phyloP scores from a whole-genome alignment of 23 tunicate species.

The Diplosoma virens region DNA sequence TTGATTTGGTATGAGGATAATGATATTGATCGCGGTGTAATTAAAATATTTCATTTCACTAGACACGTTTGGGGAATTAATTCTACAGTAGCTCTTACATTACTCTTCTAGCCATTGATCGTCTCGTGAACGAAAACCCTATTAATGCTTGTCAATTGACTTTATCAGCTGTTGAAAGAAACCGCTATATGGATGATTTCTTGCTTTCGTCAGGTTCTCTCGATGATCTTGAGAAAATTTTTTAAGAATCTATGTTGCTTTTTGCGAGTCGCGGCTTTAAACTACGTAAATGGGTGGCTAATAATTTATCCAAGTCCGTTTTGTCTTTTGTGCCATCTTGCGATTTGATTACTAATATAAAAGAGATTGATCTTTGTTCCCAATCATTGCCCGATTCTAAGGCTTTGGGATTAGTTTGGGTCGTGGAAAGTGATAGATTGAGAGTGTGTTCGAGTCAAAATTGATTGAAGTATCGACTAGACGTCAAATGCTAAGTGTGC shows the following conservation, averaged over 20 bases:
- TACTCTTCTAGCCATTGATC: neutral
- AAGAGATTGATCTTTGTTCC: neutral
- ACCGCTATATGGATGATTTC: conserved; percentile 9
- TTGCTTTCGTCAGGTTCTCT: neutral
- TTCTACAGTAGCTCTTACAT: neutral
- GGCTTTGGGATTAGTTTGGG: too few species aligned
- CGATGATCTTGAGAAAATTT: conserved; percentile 1
- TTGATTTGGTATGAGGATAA: conserved; percentile 3
- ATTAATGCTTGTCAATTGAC: neutral
- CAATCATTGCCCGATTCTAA: conserved; percentile 13
- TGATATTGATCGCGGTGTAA: neutral
- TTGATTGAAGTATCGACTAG: neutral
- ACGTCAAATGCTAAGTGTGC: conserved; percentile 3
- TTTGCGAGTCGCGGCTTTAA: conserved; percentile 3
- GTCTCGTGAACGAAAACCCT: neutral
- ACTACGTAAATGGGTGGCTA: conserved; percentile 4
- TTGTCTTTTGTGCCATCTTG: neutral
- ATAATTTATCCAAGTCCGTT: neutral
- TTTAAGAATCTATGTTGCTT: neutral
- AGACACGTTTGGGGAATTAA: conserved; percentile 19
- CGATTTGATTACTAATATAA: neutral
- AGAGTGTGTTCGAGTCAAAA: neutral
- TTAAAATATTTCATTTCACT: neutral
- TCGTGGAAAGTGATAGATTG: neutral
- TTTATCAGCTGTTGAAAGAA: neutral